Evolutionary conservation across 2,797 vertebrate genomes (phyloP), one percentile per base, ranked within the genome.

Genomic region (Crax fasciolata): DNA sequence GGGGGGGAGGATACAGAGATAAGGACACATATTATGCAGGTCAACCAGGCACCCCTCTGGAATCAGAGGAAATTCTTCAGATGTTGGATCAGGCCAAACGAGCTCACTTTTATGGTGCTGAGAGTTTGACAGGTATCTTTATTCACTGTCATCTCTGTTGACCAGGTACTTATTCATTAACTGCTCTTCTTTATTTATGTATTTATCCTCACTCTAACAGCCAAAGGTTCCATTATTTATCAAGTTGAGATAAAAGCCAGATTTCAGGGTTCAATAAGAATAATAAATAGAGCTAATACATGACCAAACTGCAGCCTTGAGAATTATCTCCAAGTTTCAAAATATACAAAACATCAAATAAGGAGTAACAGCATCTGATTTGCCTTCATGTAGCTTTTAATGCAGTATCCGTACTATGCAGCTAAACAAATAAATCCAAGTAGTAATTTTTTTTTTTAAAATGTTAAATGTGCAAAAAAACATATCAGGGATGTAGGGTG

Each of bases 231-330:
- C 44, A 87, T 74, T 87, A 91, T 91, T 92, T 87, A 83, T 59
- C 79, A 77, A 43, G 20, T n/a, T 82, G 55, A 94, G 72, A 92
- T 80, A 91, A 94, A 91, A 91, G 59, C 7, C 41, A 74, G 63
- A 94, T 59, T 52, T 67, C 63, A 70, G 43, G 20, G 43, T 85
- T 94, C 82, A 95, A 57, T 63, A 85, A 89, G 81, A 94, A 77
- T 74, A 59, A 85, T 61, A 92, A 81, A 86, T 30, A 91, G 52
- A 85, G 39, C 59, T 85, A 85, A 96, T 57, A 71, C 39, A 62
- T 52, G 30, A 83, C 13, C 43, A 67, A 94, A 80, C 51, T 81
- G 8, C 46, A 78, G 76, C 66, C 70, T 75, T 84, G 20, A 93
- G 28, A 76, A 89, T 83, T 74, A 89, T 32, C 20, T 72, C 25